Base-by-base conservation (phyloP, 2,888 invertebrate genomes). In the Epiblema foenella region DNA sequence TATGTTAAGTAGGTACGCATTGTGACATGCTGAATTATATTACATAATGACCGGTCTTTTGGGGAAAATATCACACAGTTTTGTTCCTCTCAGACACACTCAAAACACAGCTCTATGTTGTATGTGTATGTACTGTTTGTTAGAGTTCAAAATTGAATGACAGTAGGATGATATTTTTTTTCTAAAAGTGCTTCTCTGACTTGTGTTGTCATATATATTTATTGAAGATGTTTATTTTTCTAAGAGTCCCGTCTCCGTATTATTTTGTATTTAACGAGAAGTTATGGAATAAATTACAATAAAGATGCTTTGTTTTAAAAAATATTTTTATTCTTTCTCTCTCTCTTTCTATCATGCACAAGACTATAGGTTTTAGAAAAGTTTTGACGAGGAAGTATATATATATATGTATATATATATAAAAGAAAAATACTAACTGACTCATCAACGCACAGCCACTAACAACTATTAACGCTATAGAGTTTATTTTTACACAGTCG, bases 151-250 rank as follows among this genome's bases (percentile, higher is more conserved):
- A 51, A 33, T 51, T 2, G 29, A 49, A 4, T 51, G 62, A 15
- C 18, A 51, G 29, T 15, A 54, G 17, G 9, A 15, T 37, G 54
- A 46, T 62, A 33, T 67, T 71, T 67, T 24, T n/a, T 11, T 39
- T 54, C 42, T 12, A n/a, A 69, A 51, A 59, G 18, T 68, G 66
- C 68, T 63, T 63, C 68, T 70, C 71, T 69, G 69, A 74, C 76
- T 72, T 77, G 78, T 83, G 80, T 78, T 78, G 74, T 78, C 80
- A 79, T 84, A 84, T 84, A 84, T 90, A 89, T 90, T 91, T 90
- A 91, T 91, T 90, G 81, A 88, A 91, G 89, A 91, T 89, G 89
- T 91, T 93, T 92, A 93, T 92, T 91, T 91, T 91, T 91, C 78
- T 90, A 89, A 82, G 84, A 81, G 84, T 85, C 84, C 87, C 81